Percentiles rank a stretch among this genome's conserved stretches.
Conservation (phyloP, 2,113 vertebrate species). For the Albula goreensis region DNA sequence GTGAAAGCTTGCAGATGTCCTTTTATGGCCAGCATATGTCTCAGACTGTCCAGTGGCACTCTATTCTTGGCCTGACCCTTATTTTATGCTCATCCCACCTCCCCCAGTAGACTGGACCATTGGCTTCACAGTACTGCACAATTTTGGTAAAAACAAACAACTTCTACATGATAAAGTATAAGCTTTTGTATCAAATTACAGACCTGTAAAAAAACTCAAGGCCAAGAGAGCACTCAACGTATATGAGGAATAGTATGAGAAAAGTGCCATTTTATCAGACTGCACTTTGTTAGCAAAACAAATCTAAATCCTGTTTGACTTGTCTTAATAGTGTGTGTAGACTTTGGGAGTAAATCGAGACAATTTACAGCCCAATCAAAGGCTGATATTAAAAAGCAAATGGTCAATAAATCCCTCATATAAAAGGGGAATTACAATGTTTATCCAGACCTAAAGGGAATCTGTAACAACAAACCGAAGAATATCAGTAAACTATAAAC, state of each 20-base stretch:
- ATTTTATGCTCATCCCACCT: slow-evolving; percentile 34
- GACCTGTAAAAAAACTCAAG: background rate
- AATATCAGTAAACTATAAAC: background rate
- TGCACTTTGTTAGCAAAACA: background rate
- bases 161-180: slow-evolving; percentile 13
- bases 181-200: background rate
- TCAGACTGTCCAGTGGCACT: slow-evolving; percentile 20
- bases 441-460: background rate
- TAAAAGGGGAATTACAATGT: background rate
- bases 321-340: background rate
- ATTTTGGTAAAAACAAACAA: slow-evolving; percentile 54
- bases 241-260: background rate
- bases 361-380: background rate
- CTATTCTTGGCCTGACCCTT: slow-evolving; percentile 29
- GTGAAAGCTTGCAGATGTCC: slow-evolving; percentile 53
- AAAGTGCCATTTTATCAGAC: background rate
- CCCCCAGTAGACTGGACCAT: background rate
- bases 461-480: background rate
- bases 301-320: background rate
- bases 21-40: slow-evolving; percentile 54
- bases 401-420: background rate
- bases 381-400: background rate
- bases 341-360: background rate
- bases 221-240: background rate
- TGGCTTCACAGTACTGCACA: slow-evolving; percentile 40